phyloP scores from a whole-genome alignment of 2,888 invertebrate species.

The Byasa hedistus region DNA sequence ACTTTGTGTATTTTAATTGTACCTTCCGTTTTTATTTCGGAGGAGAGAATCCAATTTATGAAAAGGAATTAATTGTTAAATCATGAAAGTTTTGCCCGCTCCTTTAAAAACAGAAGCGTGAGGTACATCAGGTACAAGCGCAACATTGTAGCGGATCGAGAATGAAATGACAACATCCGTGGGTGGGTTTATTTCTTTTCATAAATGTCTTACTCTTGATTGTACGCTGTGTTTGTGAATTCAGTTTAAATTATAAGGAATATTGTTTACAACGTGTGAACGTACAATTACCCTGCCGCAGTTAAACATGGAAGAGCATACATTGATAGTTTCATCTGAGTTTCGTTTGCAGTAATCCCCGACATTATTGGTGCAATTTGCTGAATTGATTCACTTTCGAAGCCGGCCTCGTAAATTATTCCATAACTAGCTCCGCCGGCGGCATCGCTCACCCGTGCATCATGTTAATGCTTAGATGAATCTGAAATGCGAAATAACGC shows the following conservation, averaged over 20 bases:
- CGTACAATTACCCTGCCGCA: slow-evolving; percentile 12
- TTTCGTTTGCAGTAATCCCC: slow-evolving; percentile 28
- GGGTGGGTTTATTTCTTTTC: slow-evolving; percentile 4
- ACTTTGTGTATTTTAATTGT: too few relatives aligned
- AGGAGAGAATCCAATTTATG: too few relatives aligned
- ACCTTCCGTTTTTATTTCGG: too few relatives aligned
- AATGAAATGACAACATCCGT: slow-evolving; percentile 15
- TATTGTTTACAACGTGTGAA: slow-evolving; percentile 28
- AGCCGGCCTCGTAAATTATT: slow-evolving; percentile 27
- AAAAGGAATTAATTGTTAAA: too few relatives aligned
- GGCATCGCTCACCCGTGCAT: slow-evolving; percentile 18
- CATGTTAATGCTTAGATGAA: slow-evolving; percentile 19
- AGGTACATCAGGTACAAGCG: not conserved
- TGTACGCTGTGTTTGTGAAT: slow-evolving; percentile 9
- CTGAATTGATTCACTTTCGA: slow-evolving; percentile 35
- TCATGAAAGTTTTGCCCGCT: too few relatives aligned
- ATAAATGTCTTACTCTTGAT: slow-evolving; percentile 14
- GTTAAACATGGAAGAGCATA: slow-evolving; percentile 15
- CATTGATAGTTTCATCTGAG: slow-evolving; percentile 27
- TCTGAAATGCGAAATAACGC: slow-evolving; percentile 20
- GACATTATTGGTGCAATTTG: slow-evolving; percentile 33
- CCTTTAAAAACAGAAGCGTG: too few relatives aligned
- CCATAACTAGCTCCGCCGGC: slow-evolving; percentile 27
- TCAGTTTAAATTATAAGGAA: slow-evolving; percentile 23
- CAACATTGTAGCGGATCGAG: not conserved